phyloP scores from a whole-genome alignment of 2,888 invertebrate genomes.

The Strigamia transsilvanica region DNA sequence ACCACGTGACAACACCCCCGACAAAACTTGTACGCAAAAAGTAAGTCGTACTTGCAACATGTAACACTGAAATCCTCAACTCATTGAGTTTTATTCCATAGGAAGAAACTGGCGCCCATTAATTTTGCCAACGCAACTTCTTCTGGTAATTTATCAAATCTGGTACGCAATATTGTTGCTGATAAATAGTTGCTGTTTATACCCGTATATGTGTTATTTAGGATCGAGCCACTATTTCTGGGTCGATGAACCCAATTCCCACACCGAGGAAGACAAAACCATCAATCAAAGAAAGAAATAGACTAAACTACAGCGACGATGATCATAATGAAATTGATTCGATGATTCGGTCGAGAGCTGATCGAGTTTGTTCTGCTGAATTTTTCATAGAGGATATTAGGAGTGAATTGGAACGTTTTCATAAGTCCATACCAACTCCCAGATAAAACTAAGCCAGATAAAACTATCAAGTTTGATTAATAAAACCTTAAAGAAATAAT shows the following conservation, averaged over 20 bases:
- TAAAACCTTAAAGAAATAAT: too few relatives aligned
- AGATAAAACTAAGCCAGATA: too few relatives aligned
- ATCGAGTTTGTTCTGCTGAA: conserved; percentile 18
- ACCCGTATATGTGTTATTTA: not conserved
- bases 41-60: not conserved
- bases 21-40: not conserved
- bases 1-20: not conserved
- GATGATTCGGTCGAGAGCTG: not conserved
- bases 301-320: not conserved
- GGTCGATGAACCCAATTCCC: not conserved
- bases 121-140: not conserved
- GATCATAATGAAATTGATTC: not conserved
- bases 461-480: too few relatives aligned
- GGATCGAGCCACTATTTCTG: conserved; percentile 10
- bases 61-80: too few relatives aligned
- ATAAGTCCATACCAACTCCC: not conserved
- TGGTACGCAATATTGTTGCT: not conserved
- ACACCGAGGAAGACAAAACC: not conserved
- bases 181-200: not conserved
- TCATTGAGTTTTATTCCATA: not conserved
- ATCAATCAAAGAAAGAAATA: not conserved
- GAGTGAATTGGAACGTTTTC: conserved; percentile 6
- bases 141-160: not conserved
- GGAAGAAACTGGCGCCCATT: not conserved
- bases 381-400: conserved; percentile 1